phyloP scores from a whole-genome alignment of 2,113 vertebrate species.

The Vulpes vulpes region DNA sequence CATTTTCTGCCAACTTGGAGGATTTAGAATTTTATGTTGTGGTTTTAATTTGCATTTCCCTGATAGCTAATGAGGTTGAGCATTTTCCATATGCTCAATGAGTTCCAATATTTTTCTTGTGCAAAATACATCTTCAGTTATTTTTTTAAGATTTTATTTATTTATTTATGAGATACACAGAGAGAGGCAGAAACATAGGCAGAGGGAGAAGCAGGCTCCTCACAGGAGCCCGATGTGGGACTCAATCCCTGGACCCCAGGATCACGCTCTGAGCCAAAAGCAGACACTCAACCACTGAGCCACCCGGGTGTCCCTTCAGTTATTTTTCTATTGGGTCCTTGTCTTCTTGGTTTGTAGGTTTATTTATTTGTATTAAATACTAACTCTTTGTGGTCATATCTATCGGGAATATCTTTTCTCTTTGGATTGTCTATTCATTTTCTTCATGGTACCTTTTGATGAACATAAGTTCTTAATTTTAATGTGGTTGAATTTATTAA shows the following conservation, averaged over 20 bases:
- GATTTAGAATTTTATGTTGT: background rate
- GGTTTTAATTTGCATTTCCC: conserved; percentile 29
- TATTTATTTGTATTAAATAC: background rate
- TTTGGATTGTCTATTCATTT: background rate
- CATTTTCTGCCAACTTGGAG: background rate
- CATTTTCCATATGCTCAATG: background rate
- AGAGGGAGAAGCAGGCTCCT: too few species aligned
- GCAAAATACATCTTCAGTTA: background rate
- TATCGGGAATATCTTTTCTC: background rate
- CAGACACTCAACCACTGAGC: too few species aligned
- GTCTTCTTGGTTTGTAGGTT: background rate
- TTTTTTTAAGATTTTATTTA: background rate
- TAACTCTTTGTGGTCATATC: background rate
- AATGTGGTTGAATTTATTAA: conserved; percentile 45
- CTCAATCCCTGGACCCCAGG: too few species aligned
- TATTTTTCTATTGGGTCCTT: background rate
- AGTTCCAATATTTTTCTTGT: background rate
- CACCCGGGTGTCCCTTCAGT: background rate
- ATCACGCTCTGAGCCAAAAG: too few species aligned
- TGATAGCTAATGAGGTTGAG: background rate
- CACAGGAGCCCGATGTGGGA: too few species aligned
- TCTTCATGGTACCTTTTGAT: background rate
- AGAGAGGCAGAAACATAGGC: too few species aligned
- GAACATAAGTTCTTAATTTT: conserved; percentile 54
- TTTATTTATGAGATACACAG: too few species aligned